Percentiles rank a stretch among this genome's conserved stretches.
phyloP scores from a whole-genome alignment of 2,797 vertebrate genomes.

The Myotis vivesi region DNA sequence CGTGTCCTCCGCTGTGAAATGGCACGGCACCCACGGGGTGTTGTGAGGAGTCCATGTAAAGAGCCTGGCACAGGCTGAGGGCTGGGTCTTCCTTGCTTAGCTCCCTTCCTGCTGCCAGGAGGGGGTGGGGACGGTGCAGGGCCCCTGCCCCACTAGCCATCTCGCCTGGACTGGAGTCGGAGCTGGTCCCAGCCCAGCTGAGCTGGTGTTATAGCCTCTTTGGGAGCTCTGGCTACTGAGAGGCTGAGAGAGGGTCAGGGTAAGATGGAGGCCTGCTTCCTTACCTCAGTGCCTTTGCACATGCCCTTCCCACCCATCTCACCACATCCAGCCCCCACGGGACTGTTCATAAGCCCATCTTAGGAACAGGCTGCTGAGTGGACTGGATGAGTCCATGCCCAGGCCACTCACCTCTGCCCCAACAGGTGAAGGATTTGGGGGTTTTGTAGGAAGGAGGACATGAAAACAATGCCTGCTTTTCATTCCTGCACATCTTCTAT shows the following conservation, averaged over 20 bases:
- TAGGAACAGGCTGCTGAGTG: background rate
- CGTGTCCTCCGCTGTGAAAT: background rate
- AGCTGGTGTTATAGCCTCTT: background rate
- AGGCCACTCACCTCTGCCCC: background rate
- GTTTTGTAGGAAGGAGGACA: background rate
- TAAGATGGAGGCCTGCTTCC: background rate
- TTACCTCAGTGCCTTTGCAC: background rate
- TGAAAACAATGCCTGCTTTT: background rate
- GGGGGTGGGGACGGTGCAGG: background rate
- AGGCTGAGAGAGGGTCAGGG: background rate
- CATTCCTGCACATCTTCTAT: background rate
- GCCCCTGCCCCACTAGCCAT: background rate
- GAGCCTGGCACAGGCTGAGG: background rate
- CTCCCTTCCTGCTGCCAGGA: background rate
- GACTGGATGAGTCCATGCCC: background rate
- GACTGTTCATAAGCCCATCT: background rate
- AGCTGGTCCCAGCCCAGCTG: background rate
- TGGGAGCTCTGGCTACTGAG: background rate
- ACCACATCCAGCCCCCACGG: background rate
- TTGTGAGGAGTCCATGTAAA: background rate
- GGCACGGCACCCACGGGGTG: fast-evolving
- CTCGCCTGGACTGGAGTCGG: background rate
- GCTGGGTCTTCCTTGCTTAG: background rate
- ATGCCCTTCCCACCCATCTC: background rate
- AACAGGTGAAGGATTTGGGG: background rate